Evolutionary conservation across 2,888 invertebrate species (phyloP).

Genomic region (Patella ulyssiponensis): DNA sequence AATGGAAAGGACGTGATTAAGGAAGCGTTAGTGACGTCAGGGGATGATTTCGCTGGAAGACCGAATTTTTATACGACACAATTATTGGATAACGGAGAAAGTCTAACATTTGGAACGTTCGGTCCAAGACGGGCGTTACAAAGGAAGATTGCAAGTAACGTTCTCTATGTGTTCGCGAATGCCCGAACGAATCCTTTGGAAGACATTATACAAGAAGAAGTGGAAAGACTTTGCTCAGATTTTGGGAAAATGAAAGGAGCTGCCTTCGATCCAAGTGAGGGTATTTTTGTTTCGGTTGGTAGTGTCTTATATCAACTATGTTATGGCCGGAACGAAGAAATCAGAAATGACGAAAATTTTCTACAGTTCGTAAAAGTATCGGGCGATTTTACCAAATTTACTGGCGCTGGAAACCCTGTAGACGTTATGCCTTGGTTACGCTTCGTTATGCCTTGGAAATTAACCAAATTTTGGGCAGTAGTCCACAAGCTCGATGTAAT

Average conservation of each 20-base stretch:
- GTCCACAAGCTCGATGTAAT: neutral
- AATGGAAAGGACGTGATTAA: constrained; percentile 35
- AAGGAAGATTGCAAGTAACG: constrained; percentile 31
- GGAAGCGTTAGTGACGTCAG: constrained; percentile 24
- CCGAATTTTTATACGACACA: constrained; percentile 32
- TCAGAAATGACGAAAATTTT: constrained; percentile 24
- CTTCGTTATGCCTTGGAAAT: constrained; percentile 30
- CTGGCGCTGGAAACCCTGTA: constrained; percentile 38
- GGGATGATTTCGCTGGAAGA: constrained; percentile 33
- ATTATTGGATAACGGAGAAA: constrained; percentile 17
- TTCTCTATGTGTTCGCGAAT: constrained; percentile 25
- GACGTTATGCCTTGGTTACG: constrained; percentile 44
- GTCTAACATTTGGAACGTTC: constrained; percentile 26
- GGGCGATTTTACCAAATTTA: constrained; percentile 20
- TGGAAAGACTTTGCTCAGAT: neutral
- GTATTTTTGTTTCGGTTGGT: constrained; percentile 12
- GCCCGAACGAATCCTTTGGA: constrained; percentile 18
- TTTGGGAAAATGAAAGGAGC: constrained; percentile 1
- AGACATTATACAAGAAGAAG: constrained; percentile 26
- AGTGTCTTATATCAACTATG: constrained; percentile 34
- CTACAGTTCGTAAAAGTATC: neutral
- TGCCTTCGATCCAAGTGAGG: constrained; percentile 18
- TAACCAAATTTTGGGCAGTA: constrained; percentile 23
- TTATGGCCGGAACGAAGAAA: constrained; percentile 25
- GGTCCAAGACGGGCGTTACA: constrained; percentile 26